Conservation (phyloP, 53 echinoderm and acorn worm genomes). For the Hippasteria phrygiana region DNA sequence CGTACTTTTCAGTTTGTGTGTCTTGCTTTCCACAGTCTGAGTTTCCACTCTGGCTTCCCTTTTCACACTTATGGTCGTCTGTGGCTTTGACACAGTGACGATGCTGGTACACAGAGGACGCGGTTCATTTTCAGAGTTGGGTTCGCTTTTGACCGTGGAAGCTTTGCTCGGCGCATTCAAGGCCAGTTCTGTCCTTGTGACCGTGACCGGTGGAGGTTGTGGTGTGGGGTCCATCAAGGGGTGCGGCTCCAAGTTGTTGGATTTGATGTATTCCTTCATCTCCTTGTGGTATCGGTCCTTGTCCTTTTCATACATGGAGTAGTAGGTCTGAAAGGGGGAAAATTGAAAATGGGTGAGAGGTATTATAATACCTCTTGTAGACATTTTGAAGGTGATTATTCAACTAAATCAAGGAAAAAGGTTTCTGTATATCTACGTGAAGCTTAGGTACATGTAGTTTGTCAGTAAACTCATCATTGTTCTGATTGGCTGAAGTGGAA, state of each 20-base stretch:
- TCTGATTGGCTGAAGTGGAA: no score
- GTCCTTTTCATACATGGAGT: conserved; percentile 89
- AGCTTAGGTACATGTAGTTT: no score
- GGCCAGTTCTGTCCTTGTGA: conserved; percentile 5
- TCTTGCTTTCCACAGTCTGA: neutral
- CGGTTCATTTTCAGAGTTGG: neutral
- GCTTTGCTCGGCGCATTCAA: neutral
- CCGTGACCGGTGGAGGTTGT: conserved; percentile 17
- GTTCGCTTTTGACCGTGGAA: neutral
- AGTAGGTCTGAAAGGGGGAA: conserved; percentile 77
- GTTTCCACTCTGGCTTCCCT: neutral
- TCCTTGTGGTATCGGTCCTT: conserved; percentile 89
- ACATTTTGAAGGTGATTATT: no score
- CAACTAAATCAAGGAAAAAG: no score
- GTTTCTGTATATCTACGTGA: no score
- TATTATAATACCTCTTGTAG: no score
- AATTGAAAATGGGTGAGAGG: no score
- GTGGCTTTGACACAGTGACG: neutral
- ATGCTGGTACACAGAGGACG: conserved; percentile 6
- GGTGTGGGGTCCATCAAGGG: neutral
- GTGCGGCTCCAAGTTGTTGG: conserved; percentile 36
- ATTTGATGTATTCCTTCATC: conserved; percentile 83
- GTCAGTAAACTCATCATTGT: no score
- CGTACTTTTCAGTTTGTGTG: conserved; percentile 11
- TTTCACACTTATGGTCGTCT: neutral